Percentiles rank a stretch among this genome's conserved stretches.
Evolutionary conservation across 2,888 invertebrate genomes (phyloP).

Genomic region (Synanthedon myopaeformis): DNA sequence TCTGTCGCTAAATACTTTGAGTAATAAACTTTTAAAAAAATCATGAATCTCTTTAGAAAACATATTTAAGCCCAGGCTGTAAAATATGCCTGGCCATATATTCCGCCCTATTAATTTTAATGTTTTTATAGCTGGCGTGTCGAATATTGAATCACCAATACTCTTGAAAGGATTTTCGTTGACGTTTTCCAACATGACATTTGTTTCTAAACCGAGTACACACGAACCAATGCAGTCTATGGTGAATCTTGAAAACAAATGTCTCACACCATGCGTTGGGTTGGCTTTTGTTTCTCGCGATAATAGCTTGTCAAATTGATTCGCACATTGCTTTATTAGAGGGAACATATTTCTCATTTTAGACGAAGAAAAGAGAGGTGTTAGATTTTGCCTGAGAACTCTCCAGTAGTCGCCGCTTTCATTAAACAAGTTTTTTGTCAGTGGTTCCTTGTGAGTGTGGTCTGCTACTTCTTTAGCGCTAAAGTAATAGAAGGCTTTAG

Average conservation of each 20-base stretch:
- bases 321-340: slow-evolving; percentile 12
- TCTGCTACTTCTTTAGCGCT: slow-evolving; percentile 11
- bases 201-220: slow-evolving; percentile 6
- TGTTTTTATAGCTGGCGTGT: slow-evolving; percentile 16
- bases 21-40: not conserved
- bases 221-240: slow-evolving; percentile 9
- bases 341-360: slow-evolving; percentile 16
- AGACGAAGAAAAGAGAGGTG: slow-evolving; percentile 13
- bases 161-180: slow-evolving; percentile 16
- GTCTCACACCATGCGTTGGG: slow-evolving; percentile 5
- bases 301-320: slow-evolving; percentile 9
- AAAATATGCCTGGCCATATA: slow-evolving; percentile 40
- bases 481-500: slow-evolving; percentile 17
- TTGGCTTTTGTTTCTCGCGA: not conserved
- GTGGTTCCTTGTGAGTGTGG: slow-evolving; percentile 6
- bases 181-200: slow-evolving; percentile 4
- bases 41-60: slow-evolving; percentile 19
- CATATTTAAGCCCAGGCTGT: slow-evolving; percentile 22
- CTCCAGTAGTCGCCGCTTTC: slow-evolving; percentile 12
- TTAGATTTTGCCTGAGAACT: slow-evolving; percentile 13
- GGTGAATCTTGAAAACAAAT: slow-evolving; percentile 6
- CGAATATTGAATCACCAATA: slow-evolving; percentile 27
- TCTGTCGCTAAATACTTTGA: not conserved
- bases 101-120: slow-evolving; percentile 19
- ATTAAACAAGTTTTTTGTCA: slow-evolving; percentile 6